phyloP scores from a whole-genome alignment of 2,797 vertebrate genomes.

The Sebastes hubbsi region DNA sequence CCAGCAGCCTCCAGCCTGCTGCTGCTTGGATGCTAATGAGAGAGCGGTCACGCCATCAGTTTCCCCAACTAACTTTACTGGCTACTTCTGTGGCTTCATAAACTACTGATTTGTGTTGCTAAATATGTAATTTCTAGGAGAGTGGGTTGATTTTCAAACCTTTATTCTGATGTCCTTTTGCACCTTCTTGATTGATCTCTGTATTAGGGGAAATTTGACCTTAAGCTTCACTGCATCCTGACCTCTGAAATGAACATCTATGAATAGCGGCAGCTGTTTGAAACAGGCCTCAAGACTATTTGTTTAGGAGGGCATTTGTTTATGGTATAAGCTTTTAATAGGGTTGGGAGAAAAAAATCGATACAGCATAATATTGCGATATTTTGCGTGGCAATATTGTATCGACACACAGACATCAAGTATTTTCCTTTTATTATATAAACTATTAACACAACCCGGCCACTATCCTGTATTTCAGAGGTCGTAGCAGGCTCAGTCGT shows the following conservation, averaged over 20 bases:
- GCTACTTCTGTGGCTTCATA: background rate
- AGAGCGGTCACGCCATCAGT: background rate
- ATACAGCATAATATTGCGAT: too few relatives aligned
- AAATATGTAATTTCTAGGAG: background rate
- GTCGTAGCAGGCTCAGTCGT: too few relatives aligned
- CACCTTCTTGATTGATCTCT: background rate
- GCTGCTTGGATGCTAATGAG: slow-evolving; percentile 38
- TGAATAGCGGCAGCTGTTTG: background rate
- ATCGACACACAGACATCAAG: too few relatives aligned
- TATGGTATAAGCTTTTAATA: background rate
- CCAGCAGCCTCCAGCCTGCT: slow-evolving; percentile 18
- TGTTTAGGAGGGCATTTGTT: background rate
- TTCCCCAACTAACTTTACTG: background rate
- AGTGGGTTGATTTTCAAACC: background rate
- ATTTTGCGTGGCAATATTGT: too few relatives aligned
- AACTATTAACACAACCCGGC: too few relatives aligned
- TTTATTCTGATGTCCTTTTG: background rate
- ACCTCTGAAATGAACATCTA: background rate
- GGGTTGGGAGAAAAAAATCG: too few relatives aligned
- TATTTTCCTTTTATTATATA: too few relatives aligned
- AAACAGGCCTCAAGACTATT: background rate
- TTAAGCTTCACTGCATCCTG: background rate
- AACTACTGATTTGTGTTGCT: background rate
- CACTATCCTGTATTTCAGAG: too few relatives aligned
- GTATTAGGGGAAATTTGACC: background rate